Percentiles rank a stretch among this genome's conserved stretches.
phyloP scores from a whole-genome alignment of 2,797 vertebrate species.

The Acrossocheilus fasciatus region DNA sequence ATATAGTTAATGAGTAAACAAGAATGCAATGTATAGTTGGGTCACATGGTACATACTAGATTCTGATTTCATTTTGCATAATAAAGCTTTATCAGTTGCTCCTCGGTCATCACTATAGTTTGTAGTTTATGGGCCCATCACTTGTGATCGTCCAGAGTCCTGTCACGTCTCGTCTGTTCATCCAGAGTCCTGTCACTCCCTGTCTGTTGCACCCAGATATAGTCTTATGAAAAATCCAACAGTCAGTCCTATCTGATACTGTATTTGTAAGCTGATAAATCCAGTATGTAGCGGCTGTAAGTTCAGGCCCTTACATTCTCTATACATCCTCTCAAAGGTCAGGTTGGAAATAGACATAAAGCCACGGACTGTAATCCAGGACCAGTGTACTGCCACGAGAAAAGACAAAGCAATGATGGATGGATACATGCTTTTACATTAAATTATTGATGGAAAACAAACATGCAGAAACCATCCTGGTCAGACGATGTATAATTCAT shows the following conservation, averaged over 20 bases:
- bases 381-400: neutral
- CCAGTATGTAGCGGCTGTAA: slow-evolving; percentile 11
- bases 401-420: slow-evolving; percentile 46
- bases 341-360: slow-evolving; percentile 49
- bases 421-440: slow-evolving; percentile 60
- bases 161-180: too few relatives aligned
- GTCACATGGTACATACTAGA: slow-evolving; percentile 4
- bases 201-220: too few relatives aligned
- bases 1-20: slow-evolving; percentile 44
- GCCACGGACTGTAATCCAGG: slow-evolving; percentile 15
- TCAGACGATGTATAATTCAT: slow-evolving; percentile 66
- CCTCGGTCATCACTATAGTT: neutral
- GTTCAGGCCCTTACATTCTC: slow-evolving; percentile 18
- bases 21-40: slow-evolving; percentile 28
- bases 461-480: slow-evolving; percentile 60
- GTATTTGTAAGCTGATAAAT: slow-evolving; percentile 17
- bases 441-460: slow-evolving; percentile 63
- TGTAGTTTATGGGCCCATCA: slow-evolving; percentile 24
- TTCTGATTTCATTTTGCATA: slow-evolving; percentile 33
- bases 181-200: too few relatives aligned
- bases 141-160: neutral
- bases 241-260: slow-evolving; percentile 7
- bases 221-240: slow-evolving; percentile 17
- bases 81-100: slow-evolving; percentile 45
- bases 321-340: slow-evolving; percentile 50